phyloP scores from a whole-genome alignment of 2,888 invertebrate genomes.

The Mythimna vitellina region DNA sequence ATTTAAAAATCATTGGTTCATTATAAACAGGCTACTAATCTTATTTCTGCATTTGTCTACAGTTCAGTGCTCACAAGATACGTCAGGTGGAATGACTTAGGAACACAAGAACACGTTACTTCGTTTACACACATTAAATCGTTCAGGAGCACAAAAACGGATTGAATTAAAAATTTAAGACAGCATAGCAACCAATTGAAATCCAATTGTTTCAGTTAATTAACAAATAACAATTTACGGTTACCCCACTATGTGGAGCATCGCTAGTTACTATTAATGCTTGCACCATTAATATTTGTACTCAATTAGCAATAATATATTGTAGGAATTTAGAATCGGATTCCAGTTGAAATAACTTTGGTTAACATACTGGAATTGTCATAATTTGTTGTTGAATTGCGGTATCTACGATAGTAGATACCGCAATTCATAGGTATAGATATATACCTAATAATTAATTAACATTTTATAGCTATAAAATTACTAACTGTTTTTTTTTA shows the following conservation, averaged over 20 bases:
- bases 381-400: not conserved
- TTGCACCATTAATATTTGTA: slow-evolving; percentile 11
- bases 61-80: too few relatives aligned
- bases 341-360: slow-evolving; percentile 12
- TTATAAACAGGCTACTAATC: too few relatives aligned
- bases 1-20: too few relatives aligned
- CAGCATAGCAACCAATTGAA: slow-evolving; percentile 22
- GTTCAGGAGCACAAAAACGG: slow-evolving; percentile 36
- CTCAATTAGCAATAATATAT: slow-evolving; percentile 13
- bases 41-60: too few relatives aligned
- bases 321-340: slow-evolving; percentile 12
- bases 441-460: too few relatives aligned
- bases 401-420: too few relatives aligned
- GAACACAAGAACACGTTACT: too few relatives aligned
- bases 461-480: too few relatives aligned
- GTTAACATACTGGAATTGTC: not conserved
- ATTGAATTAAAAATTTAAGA: slow-evolving; percentile 55
- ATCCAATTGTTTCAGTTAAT: slow-evolving; percentile 27
- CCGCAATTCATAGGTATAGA: too few relatives aligned
- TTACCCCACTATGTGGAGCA: not conserved
- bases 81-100: too few relatives aligned
- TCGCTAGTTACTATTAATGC: slow-evolving; percentile 4
- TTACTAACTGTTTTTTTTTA: too few relatives aligned
- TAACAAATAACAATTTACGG: slow-evolving; percentile 23
- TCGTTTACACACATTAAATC: slow-evolving; percentile 25